These are phyloP conservation scores for Florisuga fusca DNA, from an alignment of 2,797 vertebrate genomes.

Conservation along the genomic window DNA sequence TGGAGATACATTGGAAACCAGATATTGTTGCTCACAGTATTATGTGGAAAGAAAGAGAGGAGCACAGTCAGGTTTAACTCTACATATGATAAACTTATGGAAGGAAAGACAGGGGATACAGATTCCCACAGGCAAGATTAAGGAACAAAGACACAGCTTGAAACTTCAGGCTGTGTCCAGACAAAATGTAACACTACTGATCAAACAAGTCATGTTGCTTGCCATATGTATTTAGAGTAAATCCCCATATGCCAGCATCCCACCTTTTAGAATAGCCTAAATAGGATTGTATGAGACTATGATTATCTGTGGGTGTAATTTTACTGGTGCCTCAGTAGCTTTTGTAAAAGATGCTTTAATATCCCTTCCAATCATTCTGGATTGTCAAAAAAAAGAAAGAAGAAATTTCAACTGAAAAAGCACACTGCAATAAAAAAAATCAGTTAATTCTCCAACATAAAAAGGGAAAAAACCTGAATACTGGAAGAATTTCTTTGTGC, in stretches of 20 bases:
- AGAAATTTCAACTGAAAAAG: background rate
- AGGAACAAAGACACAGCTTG: background rate
- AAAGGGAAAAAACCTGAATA: background rate
- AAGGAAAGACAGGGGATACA: background rate
- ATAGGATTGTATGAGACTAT: background rate
- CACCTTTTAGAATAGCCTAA: background rate
- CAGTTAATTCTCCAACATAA: background rate
- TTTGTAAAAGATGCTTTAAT: background rate
- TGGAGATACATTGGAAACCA: background rate
- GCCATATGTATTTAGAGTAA: background rate
- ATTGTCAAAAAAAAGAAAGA: accelerated
- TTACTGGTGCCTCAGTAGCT: background rate
- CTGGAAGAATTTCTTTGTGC: background rate
- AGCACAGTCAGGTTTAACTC: background rate
- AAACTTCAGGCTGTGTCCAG: background rate
- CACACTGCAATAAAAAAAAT: background rate
- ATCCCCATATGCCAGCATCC: background rate
- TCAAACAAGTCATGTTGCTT: background rate
- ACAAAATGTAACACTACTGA: background rate
- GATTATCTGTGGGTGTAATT: background rate
- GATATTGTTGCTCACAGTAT: background rate
- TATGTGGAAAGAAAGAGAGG: background rate
- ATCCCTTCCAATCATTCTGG: background rate
- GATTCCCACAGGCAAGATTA: background rate
- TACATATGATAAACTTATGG: background rate